A percentile compares a stretch with the other conserved stretches of the same genome.
Conservation (phyloP, 2,888 invertebrate species). For the Thereva unica region DNA sequence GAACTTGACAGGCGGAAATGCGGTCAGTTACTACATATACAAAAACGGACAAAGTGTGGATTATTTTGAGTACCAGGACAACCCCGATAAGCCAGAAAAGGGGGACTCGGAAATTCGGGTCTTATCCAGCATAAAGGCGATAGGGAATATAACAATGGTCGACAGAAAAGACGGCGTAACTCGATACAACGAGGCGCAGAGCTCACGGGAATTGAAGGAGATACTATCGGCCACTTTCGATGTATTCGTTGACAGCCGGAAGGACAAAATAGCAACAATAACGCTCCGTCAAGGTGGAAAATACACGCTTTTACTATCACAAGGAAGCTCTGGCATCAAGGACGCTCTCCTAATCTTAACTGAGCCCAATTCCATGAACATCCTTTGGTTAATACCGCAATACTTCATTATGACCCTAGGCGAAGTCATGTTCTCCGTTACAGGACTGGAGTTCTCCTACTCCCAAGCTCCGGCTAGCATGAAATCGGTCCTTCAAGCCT, state of each 20-base stretch:
- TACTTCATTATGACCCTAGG: constrained; percentile 69
- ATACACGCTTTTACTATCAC: constrained; percentile 51
- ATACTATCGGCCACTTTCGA: constrained; percentile 44
- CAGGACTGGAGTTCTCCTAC: constrained; percentile 73
- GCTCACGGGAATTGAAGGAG: not conserved
- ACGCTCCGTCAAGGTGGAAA: constrained; percentile 53
- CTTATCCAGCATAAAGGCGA: constrained; percentile 46
- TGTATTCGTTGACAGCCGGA: constrained; percentile 44
- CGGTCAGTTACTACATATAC: constrained; percentile 50
- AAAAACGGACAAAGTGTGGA: constrained; percentile 6
- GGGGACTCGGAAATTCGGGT: constrained; percentile 50
- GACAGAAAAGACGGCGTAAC: constrained; percentile 18
- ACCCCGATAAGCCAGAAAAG: constrained; percentile 52
- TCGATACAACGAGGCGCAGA: not conserved
- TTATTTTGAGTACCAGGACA: constrained; percentile 43
- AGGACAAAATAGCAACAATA: constrained; percentile 38
- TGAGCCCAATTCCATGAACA: constrained; percentile 61
- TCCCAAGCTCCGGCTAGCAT: constrained; percentile 74
- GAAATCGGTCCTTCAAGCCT: constrained; percentile 92
- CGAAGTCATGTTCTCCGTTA: constrained; percentile 69
- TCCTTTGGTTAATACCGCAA: constrained; percentile 70
- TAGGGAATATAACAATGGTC: constrained; percentile 46
- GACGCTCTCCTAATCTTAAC: constrained; percentile 46
- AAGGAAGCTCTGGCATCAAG: constrained; percentile 26
- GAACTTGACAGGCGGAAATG: constrained; percentile 35